Percentiles rank a stretch among this genome's conserved stretches.
Conservation (phyloP, 2,113 vertebrate species). For the Dipodomys ordii region DNA sequence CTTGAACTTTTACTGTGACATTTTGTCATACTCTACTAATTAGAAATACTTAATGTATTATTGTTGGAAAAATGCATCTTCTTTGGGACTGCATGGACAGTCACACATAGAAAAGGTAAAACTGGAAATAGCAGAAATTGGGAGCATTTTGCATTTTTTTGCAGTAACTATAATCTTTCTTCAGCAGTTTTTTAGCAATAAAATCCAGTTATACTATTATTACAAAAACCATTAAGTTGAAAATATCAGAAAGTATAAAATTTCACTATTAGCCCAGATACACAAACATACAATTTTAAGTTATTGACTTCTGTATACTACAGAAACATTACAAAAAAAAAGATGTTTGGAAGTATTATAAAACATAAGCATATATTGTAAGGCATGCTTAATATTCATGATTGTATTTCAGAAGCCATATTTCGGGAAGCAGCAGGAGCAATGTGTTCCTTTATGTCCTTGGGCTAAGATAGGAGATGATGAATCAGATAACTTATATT, state of each 20-base stretch:
- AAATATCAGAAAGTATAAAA: constrained; percentile 56
- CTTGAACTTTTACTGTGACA: background rate
- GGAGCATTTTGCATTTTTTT: constrained; percentile 24
- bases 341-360: constrained; percentile 24
- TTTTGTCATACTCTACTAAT: background rate
- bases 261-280: constrained; percentile 16
- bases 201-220: constrained; percentile 60
- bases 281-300: constrained; percentile 52
- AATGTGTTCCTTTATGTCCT: background rate
- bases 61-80: background rate
- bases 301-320: constrained; percentile 46
- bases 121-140: background rate
- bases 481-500: background rate
- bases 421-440: background rate
- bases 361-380: background rate
- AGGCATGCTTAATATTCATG: background rate
- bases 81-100: background rate
- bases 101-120: background rate
- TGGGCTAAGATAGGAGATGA: background rate
- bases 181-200: constrained; percentile 34
- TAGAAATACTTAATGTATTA: background rate
- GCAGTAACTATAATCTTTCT: background rate
- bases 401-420: background rate
- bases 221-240: constrained; percentile 42
- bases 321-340: constrained; percentile 52